Evolutionary conservation across 2,113 vertebrate species (phyloP).

Genomic region (Felis chaus): DNA sequence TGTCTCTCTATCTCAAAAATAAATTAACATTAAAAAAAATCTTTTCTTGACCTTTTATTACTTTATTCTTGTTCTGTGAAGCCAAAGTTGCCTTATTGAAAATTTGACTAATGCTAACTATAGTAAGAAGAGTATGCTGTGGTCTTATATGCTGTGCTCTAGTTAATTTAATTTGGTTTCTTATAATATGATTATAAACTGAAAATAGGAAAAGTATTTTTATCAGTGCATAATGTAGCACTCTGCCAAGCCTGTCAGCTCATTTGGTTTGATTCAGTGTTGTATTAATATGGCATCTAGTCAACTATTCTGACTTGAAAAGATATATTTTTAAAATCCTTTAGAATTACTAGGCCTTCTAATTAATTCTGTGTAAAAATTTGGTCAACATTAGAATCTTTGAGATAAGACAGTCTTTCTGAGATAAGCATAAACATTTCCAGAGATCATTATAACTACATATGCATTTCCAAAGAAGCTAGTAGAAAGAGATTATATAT

Average conservation of each 20-base stretch:
- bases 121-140: background rate
- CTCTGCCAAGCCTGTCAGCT: background rate
- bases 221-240: background rate
- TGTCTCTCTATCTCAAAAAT: no score
- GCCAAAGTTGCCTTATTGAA: constrained; percentile 22
- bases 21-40: background rate
- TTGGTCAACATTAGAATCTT: background rate
- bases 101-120: constrained; percentile 27
- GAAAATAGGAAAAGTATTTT: constrained; percentile 18
- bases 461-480: background rate
- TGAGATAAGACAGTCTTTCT: constrained; percentile 39
- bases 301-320: constrained; percentile 1
- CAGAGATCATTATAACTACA: background rate
- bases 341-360: constrained; percentile 34
- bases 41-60: background rate
- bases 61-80: constrained; percentile 22
- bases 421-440: constrained; percentile 32
- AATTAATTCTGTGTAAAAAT: constrained; percentile 35
- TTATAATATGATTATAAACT: constrained; percentile 8
- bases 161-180: constrained; percentile 13
- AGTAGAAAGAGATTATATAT: background rate
- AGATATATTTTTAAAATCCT: background rate
- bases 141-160: background rate
- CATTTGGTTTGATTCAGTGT: constrained; percentile 33
- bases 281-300: constrained; percentile 11